Conservation (phyloP, 1,140 invertebrate genomes). For the Protaetia brevitarsis region DNA sequence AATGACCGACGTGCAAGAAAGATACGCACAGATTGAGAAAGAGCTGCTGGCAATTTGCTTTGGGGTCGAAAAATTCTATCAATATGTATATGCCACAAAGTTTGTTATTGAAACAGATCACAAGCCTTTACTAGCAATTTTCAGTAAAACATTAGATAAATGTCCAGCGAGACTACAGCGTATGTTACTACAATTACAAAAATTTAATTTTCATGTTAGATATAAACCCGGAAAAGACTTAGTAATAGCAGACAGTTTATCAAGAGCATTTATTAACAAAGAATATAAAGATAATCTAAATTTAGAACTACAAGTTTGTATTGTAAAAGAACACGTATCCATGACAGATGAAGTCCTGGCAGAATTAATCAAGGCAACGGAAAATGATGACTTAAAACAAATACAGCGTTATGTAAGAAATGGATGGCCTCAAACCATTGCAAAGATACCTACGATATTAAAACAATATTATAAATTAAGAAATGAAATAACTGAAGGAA, state of each 20-base stretch:
- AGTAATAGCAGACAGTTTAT: conserved; percentile 34
- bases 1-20: conserved; percentile 47
- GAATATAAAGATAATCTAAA: conserved; percentile 25
- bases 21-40: conserved; percentile 36
- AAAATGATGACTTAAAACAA: conserved; percentile 8
- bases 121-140: conserved; percentile 37
- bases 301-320: conserved; percentile 30
- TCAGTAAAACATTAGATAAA: conserved; percentile 34
- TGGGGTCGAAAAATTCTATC: conserved; percentile 31
- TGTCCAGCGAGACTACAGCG: conserved; percentile 33
- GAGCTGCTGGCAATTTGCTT: conserved; percentile 38
- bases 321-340: conserved; percentile 25
- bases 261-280: conserved; percentile 29
- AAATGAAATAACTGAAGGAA: conserved; percentile 28
- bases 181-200: conserved; percentile 31
- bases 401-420: conserved; percentile 26
- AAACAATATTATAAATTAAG: conserved; percentile 29
- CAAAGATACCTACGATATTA: conserved; percentile 6
- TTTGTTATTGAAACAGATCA: conserved; percentile 39
- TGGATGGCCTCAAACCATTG: conserved; percentile 25
- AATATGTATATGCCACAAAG: conserved; percentile 39
- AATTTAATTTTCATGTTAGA: conserved; percentile 33
- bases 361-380: conserved; percentile 19
- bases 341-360: conserved; percentile 25
- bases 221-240: conserved; percentile 40